Evolutionary conservation across 2,113 vertebrate species (phyloP).

Genomic region (Misgurnus mizolepis): DNA sequence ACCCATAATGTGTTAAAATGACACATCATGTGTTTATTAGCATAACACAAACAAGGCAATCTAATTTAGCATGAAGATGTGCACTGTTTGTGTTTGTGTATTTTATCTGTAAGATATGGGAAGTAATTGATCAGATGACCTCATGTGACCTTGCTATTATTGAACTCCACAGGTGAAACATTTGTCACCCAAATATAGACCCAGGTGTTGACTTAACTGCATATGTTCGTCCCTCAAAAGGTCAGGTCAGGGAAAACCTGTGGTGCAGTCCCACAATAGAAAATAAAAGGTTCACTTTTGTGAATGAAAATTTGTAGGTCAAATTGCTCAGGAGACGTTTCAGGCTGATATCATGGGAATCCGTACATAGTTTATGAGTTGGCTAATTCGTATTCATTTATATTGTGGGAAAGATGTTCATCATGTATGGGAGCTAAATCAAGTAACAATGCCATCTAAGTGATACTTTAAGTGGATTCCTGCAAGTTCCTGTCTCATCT

Average conservation of each 20-base stretch:
- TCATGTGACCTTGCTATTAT: not conserved
- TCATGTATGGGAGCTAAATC: too few relatives aligned
- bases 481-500: too few relatives aligned
- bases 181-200: not conserved
- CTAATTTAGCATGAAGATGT: not conserved
- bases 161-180: slow-evolving; percentile 2
- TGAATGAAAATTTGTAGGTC: slow-evolving; percentile 9
- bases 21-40: too few relatives aligned
- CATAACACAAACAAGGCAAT: not conserved
- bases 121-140: too few relatives aligned
- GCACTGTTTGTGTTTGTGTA: too few relatives aligned
- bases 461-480: too few relatives aligned
- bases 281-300: slow-evolving; percentile 15
- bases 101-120: not conserved
- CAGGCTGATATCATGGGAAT: too few relatives aligned
- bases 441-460: too few relatives aligned
- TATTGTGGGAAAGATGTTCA: too few relatives aligned
- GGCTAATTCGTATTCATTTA: too few relatives aligned
- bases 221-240: not conserved
- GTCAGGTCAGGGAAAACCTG: slow-evolving; percentile 3
- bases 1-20: too few relatives aligned
- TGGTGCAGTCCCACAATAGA: not conserved
- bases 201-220: not conserved
- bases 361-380: too few relatives aligned
- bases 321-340: slow-evolving; percentile 2